Evolutionary conservation across 2,888 invertebrate genomes (phyloP), one percentile per base, ranked within the genome.

Genomic region (Synanthedon vespiformis): DNA sequence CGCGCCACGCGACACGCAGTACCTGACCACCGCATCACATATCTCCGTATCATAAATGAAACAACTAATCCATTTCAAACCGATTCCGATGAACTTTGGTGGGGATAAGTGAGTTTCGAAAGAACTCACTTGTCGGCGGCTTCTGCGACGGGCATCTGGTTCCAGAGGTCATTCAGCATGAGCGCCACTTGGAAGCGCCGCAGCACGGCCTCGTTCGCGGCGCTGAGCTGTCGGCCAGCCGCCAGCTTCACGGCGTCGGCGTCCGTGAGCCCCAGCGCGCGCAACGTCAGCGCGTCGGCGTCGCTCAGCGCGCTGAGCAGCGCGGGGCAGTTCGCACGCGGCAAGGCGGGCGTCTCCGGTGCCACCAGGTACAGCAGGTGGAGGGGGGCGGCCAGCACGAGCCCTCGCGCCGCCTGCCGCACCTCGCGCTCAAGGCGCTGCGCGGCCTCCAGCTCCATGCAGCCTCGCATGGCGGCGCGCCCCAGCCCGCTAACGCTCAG

Each of bases 351-450:
- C 55, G 91, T 74, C 65, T 94, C 92, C 12, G 95, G 94, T 16
- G 96, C 94, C 53, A 97, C 93, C 40, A 98, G 84, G 82, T 94
- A 97, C 51, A 98, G 82, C 16, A 99, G 87, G 78, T 99, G 98
- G 41, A 97, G 89, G 67, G 92, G 90, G 60, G 94, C 94, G 62
- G 92, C 79, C 50, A 98, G 87, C 12, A 97, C 94, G 53, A 98
- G 81, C 50, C 92, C 91, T 50, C 89, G 87, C 59, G 94, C 92
- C 0, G 95, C 96, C 52, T 77, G 73, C 56, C 89, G 84, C 55
- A 98, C 80, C 71, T 97, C 97, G 6, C 87, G 80, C 61, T 94
- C 91, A n/a, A 98, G 81, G 58, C 88, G 87, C 60, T 90, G 89
- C 0, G 95, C 94, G 51, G 89, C 88, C 11, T 90, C 82, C 50